Conservation (phyloP, 2,797 vertebrate genomes). For the Notolabrus celidotus region DNA sequence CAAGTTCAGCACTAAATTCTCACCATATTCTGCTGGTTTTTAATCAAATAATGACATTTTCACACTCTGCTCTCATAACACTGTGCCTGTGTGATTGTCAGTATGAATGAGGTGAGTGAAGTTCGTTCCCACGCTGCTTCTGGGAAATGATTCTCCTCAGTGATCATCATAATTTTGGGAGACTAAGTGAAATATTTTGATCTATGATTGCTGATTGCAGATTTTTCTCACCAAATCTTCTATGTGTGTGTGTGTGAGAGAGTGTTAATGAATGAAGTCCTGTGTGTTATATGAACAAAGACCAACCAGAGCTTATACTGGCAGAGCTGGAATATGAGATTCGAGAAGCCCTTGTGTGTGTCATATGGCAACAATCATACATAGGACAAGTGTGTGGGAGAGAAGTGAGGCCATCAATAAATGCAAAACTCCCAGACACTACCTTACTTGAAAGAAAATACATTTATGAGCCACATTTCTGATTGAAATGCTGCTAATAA, state of each 20-base stretch:
- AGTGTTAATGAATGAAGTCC: slow-evolving; percentile 48
- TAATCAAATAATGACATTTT: slow-evolving; percentile 51
- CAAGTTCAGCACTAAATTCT: slow-evolving; percentile 64
- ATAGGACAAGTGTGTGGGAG: no score
- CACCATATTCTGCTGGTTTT: slow-evolving; percentile 59
- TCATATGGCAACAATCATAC: neutral
- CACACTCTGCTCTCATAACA: slow-evolving; percentile 65
- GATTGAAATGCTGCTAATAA: no score
- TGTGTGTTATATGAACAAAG: slow-evolving; percentile 51
- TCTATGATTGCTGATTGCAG: slow-evolving; percentile 35
- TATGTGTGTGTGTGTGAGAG: slow-evolving; percentile 16
- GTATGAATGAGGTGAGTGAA: slow-evolving; percentile 36
- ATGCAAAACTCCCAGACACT: no score
- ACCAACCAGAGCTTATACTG: slow-evolving; percentile 71
- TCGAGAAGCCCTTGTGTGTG: slow-evolving; percentile 47
- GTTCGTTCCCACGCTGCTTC: no score
- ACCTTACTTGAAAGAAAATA: no score
- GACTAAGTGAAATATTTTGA: slow-evolving; percentile 28
- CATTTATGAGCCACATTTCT: no score
- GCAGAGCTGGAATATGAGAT: slow-evolving; percentile 80
- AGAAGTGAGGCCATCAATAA: no score
- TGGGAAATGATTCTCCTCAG: slow-evolving; percentile 23
- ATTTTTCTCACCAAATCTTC: slow-evolving; percentile 53
- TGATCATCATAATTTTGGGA: slow-evolving; percentile 36
- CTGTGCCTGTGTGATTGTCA: slow-evolving; percentile 18